Base-by-base conservation (phyloP, 2,113 vertebrate species). In the Empidonax alnorum region DNA sequence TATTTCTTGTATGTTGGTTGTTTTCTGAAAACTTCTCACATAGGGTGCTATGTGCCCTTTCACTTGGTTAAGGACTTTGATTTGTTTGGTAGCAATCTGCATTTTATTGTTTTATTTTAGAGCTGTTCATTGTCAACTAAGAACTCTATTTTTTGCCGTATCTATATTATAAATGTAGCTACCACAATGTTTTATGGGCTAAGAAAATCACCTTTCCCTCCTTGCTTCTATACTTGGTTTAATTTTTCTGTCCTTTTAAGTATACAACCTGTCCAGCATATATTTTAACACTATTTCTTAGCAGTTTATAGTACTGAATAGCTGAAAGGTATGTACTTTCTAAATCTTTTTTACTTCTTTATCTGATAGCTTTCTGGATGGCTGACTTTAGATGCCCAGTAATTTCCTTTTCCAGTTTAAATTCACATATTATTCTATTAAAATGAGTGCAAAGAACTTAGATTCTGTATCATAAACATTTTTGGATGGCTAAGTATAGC, bases 321-420 rank as follows among this genome's bases (percentile, higher is more conserved):
- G 35, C 44, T 85, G 62, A 83, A 90, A 85, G 28, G n/a, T 88
- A 66, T 83, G 41, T 86, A 71, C 30, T 58, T 9, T 35, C 13
- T 85, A 52, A 59, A 13, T 46, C 23, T 33, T 87, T 67, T 88
- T 91, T 55, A 23, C 7, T 50, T 83, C 28, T 66, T 52, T 74
- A 47, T 75, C 39, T 4, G 0, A 15, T 67, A 53, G 37, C 37
- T 68, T 75, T 74, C 33, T 65, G 52, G 27, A 44, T 75, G 37
- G 22, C 46, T 74, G 67, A 59, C 30, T 76, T 84, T 44, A 75
- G 23, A 56, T 92, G 33, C 68, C 47, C 19, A 53, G 15, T 78
- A 84, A 59, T 91, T 84, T 80, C 27, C 55, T 76, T 80, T 89
- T 94, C 83, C 52, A 78, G 33, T 86, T 95, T 72, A 78, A 71